These are phyloP conservation scores for Progne subis DNA, from an alignment of 2,113 vertebrate genomes.

Conservation along the genomic window DNA sequence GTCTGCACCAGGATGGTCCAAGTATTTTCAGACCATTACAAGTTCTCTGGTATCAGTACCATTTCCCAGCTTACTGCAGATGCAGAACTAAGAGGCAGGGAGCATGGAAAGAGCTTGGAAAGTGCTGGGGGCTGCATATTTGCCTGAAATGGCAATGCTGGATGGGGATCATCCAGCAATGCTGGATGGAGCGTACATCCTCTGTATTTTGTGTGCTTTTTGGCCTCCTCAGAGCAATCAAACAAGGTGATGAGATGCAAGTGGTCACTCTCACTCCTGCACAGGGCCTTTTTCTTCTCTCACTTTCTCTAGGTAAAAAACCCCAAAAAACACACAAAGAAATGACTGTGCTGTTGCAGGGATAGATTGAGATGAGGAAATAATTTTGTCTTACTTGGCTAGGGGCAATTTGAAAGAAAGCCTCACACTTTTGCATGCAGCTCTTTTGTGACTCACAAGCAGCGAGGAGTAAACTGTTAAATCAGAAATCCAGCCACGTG, in stretches of 20 bases:
- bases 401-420: background rate
- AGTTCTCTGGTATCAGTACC: background rate
- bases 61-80: background rate
- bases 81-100: background rate
- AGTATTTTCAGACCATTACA: background rate
- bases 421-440: background rate
- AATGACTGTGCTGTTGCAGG: background rate
- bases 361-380: background rate
- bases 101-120: background rate
- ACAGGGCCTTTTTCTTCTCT: background rate
- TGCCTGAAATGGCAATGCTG: background rate
- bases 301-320: background rate
- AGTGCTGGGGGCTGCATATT: background rate
- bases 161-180: background rate
- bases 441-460: background rate
- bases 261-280: background rate
- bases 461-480: background rate
- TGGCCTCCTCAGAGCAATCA: background rate
- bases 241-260: background rate
- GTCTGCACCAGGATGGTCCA: background rate
- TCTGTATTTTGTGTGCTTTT: background rate
- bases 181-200: background rate
- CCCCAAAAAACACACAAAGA: background rate
- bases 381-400: background rate
- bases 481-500: background rate